A percentile compares a stretch with the other conserved stretches of the same genome.
phyloP scores from a whole-genome alignment of 2,113 vertebrate species.

The Myrmophylax atrothorax region DNA sequence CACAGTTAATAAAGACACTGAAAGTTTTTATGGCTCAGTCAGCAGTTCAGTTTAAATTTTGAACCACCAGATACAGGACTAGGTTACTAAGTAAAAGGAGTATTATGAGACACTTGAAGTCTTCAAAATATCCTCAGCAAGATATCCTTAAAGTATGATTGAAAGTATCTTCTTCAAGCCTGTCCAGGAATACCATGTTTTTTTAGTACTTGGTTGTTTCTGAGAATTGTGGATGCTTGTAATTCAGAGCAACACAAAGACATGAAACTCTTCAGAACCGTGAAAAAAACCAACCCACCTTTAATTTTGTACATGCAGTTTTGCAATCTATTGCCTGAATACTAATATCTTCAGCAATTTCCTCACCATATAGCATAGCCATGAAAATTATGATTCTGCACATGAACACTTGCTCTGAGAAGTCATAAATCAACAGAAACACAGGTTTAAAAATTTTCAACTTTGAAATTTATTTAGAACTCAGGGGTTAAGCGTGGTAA shows the following conservation, averaged over 20 bases:
- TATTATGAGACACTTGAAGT: neutral
- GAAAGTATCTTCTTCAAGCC: neutral
- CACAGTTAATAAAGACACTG: neutral
- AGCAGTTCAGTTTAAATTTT: neutral
- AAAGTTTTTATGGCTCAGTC: neutral
- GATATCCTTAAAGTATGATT: neutral
- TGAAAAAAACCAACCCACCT: neutral
- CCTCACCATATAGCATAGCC: neutral
- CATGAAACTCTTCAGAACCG: neutral
- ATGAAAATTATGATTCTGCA: neutral
- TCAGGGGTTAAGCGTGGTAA: slow-evolving; percentile 31
- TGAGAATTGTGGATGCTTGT: neutral
- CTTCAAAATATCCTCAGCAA: neutral
- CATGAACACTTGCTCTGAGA: neutral
- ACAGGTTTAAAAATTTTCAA: slow-evolving; percentile 64
- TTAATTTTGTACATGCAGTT: neutral
- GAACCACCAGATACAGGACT: neutral
- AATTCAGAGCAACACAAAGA: neutral
- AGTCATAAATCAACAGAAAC: slow-evolving; percentile 50
- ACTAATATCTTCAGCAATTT: neutral
- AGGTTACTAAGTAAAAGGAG: neutral
- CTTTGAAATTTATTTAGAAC: slow-evolving; percentile 64
- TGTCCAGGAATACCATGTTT: neutral
- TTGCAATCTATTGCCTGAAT: neutral
- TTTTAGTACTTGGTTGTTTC: neutral